Base-by-base conservation (phyloP, 2,113 vertebrate species). In the Clarias gariepinus region DNA sequence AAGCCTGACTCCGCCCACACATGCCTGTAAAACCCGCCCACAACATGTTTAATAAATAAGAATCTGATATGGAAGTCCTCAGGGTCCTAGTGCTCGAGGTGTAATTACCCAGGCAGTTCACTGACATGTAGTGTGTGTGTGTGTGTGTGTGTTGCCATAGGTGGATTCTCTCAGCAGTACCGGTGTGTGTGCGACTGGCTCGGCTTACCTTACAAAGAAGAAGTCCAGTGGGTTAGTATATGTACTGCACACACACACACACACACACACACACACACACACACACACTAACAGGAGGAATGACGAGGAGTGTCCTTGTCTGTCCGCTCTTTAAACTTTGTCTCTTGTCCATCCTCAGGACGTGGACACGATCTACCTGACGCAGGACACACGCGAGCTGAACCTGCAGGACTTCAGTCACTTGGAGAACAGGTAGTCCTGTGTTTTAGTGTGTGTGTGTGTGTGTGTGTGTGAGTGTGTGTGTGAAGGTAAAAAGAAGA, bases 351-450 rank as follows among this genome's bases (percentile, higher is more conserved):
- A 19, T 47, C 15, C 0, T 85, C 88, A 99, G 98, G 98, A 99
- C 83, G 98, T 99, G 9, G 98, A 99, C 92, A 99, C 98, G 0
- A 99, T 99, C 92, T 99, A 99, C 91, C 93, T 99, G 92, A 98
- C 97, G 4, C 98, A 99, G 95, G 98, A 99, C 92, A 98, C 97
- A 53, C 95, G 96, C 87, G 98, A 99, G 77, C 79, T 99, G 89
- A 99, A 98, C 93, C 95, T 99, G 71, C 98, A 99, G 91, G 98
- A 99, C 90, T 99, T 99, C 91, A 99, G 97, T 93, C 98, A 99
- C 89, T 96, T 99, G 86, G 98, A 99, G 88, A 98, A 98, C 94
- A 97, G 98, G 98, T 98, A 93, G 92, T 47, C 41, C 4, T 47
- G 41, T 47, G 41, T 47, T 4, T 4, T 47, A 41, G 41, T 47